Conservation (phyloP, 1,140 invertebrate species). For the Drosophila sp. region DNA sequence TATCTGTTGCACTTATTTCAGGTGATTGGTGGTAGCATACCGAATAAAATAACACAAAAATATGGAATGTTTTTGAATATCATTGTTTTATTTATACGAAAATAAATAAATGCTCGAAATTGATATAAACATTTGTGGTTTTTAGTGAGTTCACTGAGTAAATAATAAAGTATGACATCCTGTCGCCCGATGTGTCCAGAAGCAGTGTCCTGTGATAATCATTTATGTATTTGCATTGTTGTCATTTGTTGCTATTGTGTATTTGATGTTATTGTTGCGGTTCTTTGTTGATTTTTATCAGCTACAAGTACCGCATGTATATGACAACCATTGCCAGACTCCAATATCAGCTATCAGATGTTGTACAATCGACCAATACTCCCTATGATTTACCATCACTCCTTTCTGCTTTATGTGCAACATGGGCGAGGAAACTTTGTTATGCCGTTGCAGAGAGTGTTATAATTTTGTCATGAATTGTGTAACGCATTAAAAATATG, state of each 20-base stretch:
- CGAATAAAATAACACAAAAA: too few species aligned
- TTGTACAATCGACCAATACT: slow-evolving; percentile 16
- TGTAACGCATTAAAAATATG: too few species aligned
- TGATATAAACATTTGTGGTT: slow-evolving; percentile 10
- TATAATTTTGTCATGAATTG: too few species aligned
- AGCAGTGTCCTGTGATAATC: slow-evolving; percentile 37
- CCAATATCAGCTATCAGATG: slow-evolving; percentile 44
- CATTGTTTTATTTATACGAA: background rate
- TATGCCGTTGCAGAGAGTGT: background rate
- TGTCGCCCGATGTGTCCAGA: slow-evolving; percentile 8
- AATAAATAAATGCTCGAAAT: background rate
- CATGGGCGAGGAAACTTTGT: slow-evolving; percentile 20
- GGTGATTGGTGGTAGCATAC: too few species aligned
- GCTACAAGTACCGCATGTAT: slow-evolving; percentile 34
- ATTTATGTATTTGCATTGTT: slow-evolving; percentile 56
- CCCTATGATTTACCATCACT: too few species aligned
- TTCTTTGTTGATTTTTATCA: slow-evolving; percentile 61
- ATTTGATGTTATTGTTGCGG: slow-evolving; percentile 51
- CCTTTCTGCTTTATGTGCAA: slow-evolving; percentile 31
- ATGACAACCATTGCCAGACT: slow-evolving; percentile 22
- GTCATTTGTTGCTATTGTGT: slow-evolving; percentile 39
- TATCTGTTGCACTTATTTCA: too few species aligned
- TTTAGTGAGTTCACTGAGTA: background rate
- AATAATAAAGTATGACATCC: slow-evolving; percentile 10
- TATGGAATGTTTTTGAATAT: background rate